Base-by-base conservation (phyloP, 2,888 invertebrate genomes). In the Dynastes maya region DNA sequence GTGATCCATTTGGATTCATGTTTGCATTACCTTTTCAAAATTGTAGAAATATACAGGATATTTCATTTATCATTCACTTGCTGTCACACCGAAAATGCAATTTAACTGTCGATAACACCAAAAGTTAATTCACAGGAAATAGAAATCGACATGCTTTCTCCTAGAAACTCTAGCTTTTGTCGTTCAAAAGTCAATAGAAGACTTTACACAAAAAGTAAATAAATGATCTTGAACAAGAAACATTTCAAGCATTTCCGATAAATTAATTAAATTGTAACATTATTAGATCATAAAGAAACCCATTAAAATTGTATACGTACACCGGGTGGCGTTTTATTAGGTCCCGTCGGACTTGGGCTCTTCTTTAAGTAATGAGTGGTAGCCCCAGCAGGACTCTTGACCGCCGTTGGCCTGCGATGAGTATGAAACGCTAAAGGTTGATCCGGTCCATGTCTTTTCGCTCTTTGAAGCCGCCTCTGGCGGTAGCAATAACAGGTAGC, bases 341-440 rank as follows among this genome's bases (percentile, higher is more conserved):
- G 86, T 87, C 92, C 91, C 4, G 96, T 96, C 0, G 97, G 97
- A 80, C 96, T 96, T 0, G 97, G 97, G n/a, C 95, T 96, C 89
- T 97, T 98, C 90, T 97, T 96, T 87, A 97, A 89, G 89, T 96
- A 97, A 88, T 96, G 96, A 37, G 92, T 90, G 11, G 87, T 86
- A 40, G 94, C 93, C 13, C 95, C 95, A 75, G 95, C 95, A 0
- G 97, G 97, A 80, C 96, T 96, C 82, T 96, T 95, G 76, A 97
- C 96, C 0, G 95, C 95, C 0, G 94, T 94, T 4, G 95, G 94
- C 82, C 94, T 92, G 0, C 94, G 91, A 0, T 94, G 94, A 0
- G 94, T 92, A 81, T 94, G 93, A 89, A 94, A 94, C 61, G 94
- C 93, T 89, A 90, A 86, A 67, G 89, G 91, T 82, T 90, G 91